These are phyloP conservation scores for Turritopsis rubra DNA, from an alignment of 30 jellyfish, hydroid and myxozoan species.

Conservation along the genomic window DNA sequence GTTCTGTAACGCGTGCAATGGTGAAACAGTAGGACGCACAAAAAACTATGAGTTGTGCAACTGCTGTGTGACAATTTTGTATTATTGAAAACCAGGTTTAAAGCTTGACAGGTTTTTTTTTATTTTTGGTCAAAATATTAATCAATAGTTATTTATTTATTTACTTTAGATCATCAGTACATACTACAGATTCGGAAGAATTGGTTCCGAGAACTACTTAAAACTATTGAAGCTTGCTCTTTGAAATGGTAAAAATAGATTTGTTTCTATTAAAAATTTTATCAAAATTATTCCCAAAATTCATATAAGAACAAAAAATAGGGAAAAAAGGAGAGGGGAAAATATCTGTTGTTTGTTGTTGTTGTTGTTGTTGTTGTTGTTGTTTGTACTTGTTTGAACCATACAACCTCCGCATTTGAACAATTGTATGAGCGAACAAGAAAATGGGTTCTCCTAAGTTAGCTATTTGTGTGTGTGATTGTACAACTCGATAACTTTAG, in stretches of 20 bases:
- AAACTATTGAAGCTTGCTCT: conserved; percentile 21
- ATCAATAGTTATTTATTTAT: neutral
- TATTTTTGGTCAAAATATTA: too few species aligned
- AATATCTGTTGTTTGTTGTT: too few species aligned
- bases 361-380: too few species aligned
- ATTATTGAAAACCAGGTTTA: too few species aligned
- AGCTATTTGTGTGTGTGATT: neutral
- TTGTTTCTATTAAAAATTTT: neutral
- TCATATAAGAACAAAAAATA: neutral
- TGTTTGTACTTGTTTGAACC: too few species aligned
- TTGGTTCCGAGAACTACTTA: conserved; percentile 35
- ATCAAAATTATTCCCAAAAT: neutral
- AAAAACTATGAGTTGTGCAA: too few species aligned
- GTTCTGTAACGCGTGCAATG: too few species aligned
- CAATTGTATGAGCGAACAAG: neutral
- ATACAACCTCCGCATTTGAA: neutral
- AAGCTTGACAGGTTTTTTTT: too few species aligned
- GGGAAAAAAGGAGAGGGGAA: neutral
- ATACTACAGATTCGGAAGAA: conserved; percentile 50
- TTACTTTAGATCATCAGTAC: conserved; percentile 27
- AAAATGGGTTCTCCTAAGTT: too few species aligned
- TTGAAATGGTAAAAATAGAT: conserved; percentile 41
- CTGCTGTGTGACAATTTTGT: too few species aligned
- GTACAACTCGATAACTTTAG: neutral
- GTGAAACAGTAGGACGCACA: too few species aligned